phyloP scores from a whole-genome alignment of 2,888 invertebrate species.

The Eilema griseolum region DNA sequence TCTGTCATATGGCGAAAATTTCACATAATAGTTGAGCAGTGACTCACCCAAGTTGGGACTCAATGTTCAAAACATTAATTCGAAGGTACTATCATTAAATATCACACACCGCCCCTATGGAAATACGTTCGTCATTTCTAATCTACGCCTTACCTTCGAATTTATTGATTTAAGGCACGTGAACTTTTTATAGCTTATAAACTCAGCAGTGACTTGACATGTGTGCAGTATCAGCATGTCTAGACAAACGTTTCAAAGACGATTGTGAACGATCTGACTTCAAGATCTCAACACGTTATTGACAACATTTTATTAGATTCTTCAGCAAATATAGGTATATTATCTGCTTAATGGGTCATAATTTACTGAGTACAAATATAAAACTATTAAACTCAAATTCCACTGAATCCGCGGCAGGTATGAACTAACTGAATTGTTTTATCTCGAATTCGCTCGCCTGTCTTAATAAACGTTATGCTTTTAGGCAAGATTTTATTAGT shows the following conservation, averaged over 20 bases:
- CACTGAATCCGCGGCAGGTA: neutral
- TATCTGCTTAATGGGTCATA: too few relatives aligned
- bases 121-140: conserved; percentile 32
- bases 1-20: too few relatives aligned
- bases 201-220: conserved; percentile 27
- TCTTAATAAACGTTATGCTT: conserved; percentile 2
- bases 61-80: too few relatives aligned
- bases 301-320: neutral
- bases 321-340: neutral
- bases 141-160: conserved; percentile 23
- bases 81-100: too few relatives aligned
- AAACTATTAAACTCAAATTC: neutral
- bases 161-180: conserved; percentile 41
- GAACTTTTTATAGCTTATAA: conserved; percentile 29
- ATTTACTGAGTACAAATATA: neutral
- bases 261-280: neutral
- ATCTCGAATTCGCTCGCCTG: neutral
- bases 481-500: conserved; percentile 1
- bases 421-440: neutral
- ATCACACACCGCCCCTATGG: conserved; percentile 20
- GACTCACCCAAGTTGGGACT: too few relatives aligned
- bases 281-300: neutral
- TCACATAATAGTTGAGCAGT: too few relatives aligned
- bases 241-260: conserved; percentile 28
- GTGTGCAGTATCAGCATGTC: conserved; percentile 21